Evolutionary conservation across 2,113 vertebrate genomes (phyloP).

Genomic region (Buteo buteo): DNA sequence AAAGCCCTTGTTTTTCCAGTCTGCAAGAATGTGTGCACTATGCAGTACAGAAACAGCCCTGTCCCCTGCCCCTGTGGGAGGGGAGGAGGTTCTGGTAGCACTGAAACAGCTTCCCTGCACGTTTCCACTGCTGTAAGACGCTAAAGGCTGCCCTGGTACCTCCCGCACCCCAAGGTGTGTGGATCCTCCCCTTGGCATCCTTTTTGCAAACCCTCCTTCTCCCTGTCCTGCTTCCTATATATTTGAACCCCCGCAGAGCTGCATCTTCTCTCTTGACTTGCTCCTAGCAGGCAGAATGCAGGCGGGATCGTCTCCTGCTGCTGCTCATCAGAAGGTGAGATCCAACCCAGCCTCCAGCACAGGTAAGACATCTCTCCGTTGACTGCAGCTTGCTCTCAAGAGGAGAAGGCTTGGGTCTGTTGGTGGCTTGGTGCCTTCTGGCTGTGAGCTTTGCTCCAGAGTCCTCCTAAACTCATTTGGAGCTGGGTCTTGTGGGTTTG

Average conservation of each 20-base stretch:
- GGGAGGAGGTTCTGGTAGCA: neutral
- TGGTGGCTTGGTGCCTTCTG: neutral
- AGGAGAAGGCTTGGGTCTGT: neutral
- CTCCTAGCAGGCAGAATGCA: neutral
- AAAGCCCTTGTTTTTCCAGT: neutral
- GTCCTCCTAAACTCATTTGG: neutral
- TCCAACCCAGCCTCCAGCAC: neutral
- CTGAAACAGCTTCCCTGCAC: neutral
- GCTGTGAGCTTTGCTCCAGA: neutral
- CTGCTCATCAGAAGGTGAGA: neutral
- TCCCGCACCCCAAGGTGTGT: neutral
- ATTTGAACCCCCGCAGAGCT: neutral
- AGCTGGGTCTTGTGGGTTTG: neutral
- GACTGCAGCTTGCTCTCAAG: neutral
- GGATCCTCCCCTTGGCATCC: neutral
- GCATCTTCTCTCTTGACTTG: neutral
- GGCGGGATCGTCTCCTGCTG: fast-evolving
- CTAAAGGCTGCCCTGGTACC: neutral
- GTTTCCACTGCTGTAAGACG: neutral
- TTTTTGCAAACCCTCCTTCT: neutral
- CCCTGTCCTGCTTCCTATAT: neutral
- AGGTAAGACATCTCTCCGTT: neutral
- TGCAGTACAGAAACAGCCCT: neutral
- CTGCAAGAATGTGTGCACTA: fast-evolving
- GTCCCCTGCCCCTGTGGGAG: neutral